Evolutionary conservation across 2,113 vertebrate species (phyloP).

Genomic region (Pelobates fuscus): DNA sequence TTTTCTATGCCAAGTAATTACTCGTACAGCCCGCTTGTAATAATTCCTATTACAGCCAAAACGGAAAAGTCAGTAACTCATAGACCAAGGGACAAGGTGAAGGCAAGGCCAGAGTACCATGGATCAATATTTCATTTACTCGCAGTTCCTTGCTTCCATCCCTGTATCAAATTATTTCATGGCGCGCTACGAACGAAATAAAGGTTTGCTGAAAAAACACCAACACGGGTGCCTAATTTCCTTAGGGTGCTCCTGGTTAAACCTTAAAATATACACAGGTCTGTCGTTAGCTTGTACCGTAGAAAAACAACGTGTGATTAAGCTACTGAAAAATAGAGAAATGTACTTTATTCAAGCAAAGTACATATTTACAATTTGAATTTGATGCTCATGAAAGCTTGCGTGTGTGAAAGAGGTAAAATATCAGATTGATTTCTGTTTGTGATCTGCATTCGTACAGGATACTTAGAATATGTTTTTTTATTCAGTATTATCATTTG

Average conservation of each 20-base stretch:
- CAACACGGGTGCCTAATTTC: constrained; percentile 82
- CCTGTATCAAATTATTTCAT: constrained; percentile 95
- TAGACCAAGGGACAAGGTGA: constrained; percentile 95
- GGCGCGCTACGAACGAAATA: constrained; percentile 84
- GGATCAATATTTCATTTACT: constrained; percentile 99
- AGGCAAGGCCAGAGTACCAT: constrained; percentile 95
- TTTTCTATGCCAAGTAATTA: constrained; percentile 93
- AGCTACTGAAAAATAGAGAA: constrained; percentile 67
- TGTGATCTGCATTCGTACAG: not conserved
- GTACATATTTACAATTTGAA: not conserved
- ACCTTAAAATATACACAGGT: constrained; percentile 74
- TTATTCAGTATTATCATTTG: not conserved
- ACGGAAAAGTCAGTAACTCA: constrained; percentile 99
- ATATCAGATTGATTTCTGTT: constrained; percentile 49
- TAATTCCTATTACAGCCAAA: constrained; percentile 99
- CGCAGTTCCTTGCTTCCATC: constrained; percentile 86
- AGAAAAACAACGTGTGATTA: constrained; percentile 80
- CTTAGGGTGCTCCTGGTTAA: constrained; percentile 77
- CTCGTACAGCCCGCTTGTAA: constrained; percentile 95
- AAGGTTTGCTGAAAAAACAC: constrained; percentile 85
- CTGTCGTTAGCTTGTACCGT: constrained; percentile 80
- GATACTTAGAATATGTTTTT: not conserved
- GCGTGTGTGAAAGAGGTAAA: not conserved
- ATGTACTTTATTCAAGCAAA: constrained; percentile 70
- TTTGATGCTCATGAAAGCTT: not conserved